Evolutionary conservation across 2,113 vertebrate genomes (phyloP), one percentile per base, ranked within the genome.

Genomic region (Propithecus coquereli): DNA sequence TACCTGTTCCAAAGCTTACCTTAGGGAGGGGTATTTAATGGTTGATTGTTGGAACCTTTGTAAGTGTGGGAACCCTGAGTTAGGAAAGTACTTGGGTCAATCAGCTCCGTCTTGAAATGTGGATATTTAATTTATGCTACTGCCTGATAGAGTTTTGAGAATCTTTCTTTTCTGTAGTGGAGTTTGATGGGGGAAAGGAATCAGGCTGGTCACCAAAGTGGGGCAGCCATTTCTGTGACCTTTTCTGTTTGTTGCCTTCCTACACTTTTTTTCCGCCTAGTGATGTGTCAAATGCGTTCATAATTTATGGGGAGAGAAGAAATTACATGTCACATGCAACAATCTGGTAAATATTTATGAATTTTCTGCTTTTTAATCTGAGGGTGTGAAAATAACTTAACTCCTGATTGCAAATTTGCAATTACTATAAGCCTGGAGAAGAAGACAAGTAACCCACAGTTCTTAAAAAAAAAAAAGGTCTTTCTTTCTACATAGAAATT

Each of bases 261-360:
- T 74, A 32, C 12, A 22, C 13, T 30, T 40, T 57, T 52, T 22
- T 22, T 12, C 5, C 3, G 10, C 4, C 61, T 25, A 12, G 57
- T 27, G 47, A 86, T 74, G 8, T 45, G 76, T 77, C 65, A 82
- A 45, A 81, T 74, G 34, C 74, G n/a, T 90, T 97, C 70, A 90
- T 97, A 92, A 92, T 94, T 94, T 96, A 95, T 94, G 90, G 90
- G 74, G 87, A 92, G 84, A 93, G 90, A 95, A 95, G 30, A 96
- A 87, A 94, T 94, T 90, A 87, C 43, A 86, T 93, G 37, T 50
- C 82, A 90, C 80, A 85, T 70, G 50, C 34, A 94, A 65, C 68
- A 94, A 95, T 84, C 74, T 95, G 84, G 94, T 97, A 97, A 97
- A 97, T 95, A 98, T 96, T 97, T 97, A 95, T 97, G 87, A 96